Base-by-base conservation (phyloP, 2,888 invertebrate species). In the Ceraclea dissimilis region DNA sequence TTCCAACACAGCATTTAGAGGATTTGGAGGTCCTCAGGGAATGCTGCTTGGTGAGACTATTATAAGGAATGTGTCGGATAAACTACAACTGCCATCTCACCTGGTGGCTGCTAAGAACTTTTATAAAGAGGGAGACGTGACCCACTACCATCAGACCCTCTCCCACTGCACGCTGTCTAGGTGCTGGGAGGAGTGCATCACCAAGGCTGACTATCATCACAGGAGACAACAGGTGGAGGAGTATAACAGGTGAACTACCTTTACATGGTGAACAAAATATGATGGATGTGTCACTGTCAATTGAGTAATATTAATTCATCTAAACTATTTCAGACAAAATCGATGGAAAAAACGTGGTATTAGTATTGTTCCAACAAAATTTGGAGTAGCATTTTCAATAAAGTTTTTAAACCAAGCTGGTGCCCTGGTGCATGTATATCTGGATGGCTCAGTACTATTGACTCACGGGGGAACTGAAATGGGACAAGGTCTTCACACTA, bases 401-500 rank as follows among this genome's bases (percentile, higher is more conserved):
- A 73, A 80, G 59, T 82, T 86, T 66, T 69, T 93, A 22, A 92
- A 93, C 69, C 93, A 94, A 76, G 86, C 84, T 2, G 94, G 93
- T 6, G 93, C 95, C 0, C 74, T 97, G 53, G 80, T 97, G 1
- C 82, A 91, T 44, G 80, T 94, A n/a, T 94, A 96, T 68, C 78
- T 78, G 0, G 91, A 92, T 70, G 95, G 94, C 1, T 92, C 94
- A 0, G 91, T 97, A 2, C 76, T 96, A 11, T 65, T 97, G 17
- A 84, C 88, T 1, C 94, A 93, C 68, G 93, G 93, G 31, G 96
- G 95, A n/a, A 88, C 90, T 8, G 97, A 97, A 79, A 96, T 97
- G 88, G 97, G 97, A 0, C 97, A 97, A 75, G 97, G 97, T 1
- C 75, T 98, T 2, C 90, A 95, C 68, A 97, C 93, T 0, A 97